Base-by-base conservation (phyloP, 2,113 vertebrate genomes). In the Gavia stellata region DNA sequence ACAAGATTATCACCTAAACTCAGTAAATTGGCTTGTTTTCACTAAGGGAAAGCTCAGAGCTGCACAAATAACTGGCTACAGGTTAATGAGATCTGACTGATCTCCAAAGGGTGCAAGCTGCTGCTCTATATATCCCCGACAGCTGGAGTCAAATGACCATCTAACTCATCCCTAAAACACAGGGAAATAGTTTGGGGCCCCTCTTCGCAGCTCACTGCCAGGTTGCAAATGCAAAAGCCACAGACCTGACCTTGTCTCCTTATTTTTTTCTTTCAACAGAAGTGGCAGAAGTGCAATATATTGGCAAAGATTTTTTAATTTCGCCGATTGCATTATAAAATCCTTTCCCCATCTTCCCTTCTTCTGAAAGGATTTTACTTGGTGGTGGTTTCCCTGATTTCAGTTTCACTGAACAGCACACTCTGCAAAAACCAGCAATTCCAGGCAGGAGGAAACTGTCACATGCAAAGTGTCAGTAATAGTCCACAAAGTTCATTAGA, bases 51-150 rank as follows among this genome's bases (percentile, higher is more conserved):
- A 87, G 31, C 61, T 86, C 82, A 56, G 66, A 92, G 68, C 55
- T 70, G 36, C 49, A 81, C 71, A 93, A 95, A 65, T 87, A 92
- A 89, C 55, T 66, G 71, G 67, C 70, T 94, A 77, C 87, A 97
- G 63, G 92, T 95, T 96, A 96, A 97, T 92, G 74, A 96, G 93
- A 88, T 88, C 80, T 94, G 94, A 96, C 91, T 88, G 91, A 66
- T 96, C 83, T 97, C 92, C 86, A 91, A 86, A 91, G 86, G 38
- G 86, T 96, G 25, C 95, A 89, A 94, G 91, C 91, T 95, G 92
- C 81, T 95, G 66, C 91, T 90, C 20, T 75, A 59, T 59, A 93
- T 87, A 91, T 86, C 71, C 55, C 4, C 0, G 71, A 86, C 95
- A 96, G 81, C 92, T 97, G 93, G 81, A 91, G 68, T 81, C 34